phyloP scores from a whole-genome alignment of 2,113 vertebrate species.

The Embiotoca jacksoni region DNA sequence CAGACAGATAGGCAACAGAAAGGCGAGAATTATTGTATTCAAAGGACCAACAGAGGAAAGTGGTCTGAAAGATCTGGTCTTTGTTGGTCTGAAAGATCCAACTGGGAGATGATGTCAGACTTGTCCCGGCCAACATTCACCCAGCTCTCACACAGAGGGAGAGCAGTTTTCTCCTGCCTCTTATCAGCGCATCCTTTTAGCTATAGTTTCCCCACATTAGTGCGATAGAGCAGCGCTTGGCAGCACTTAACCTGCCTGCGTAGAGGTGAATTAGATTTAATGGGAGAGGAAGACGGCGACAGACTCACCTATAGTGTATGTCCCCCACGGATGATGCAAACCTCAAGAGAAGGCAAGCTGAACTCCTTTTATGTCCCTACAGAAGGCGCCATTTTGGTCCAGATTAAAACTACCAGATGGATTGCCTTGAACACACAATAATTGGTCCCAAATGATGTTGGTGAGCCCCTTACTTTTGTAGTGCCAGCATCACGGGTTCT shows the following conservation, averaged over 20 bases:
- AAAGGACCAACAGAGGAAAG: background rate
- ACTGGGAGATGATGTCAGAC: constrained; percentile 14
- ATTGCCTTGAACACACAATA: too few species aligned
- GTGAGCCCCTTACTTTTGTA: too few species aligned
- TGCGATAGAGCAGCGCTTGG: constrained; percentile 35
- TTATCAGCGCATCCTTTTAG: constrained; percentile 44
- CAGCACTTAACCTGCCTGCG: constrained; percentile 55
- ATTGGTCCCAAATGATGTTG: too few species aligned
- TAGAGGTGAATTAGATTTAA: constrained; percentile 38
- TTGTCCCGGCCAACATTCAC: constrained; percentile 20
- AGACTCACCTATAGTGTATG: background rate
- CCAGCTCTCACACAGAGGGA: constrained; percentile 22
- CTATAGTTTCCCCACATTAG: constrained; percentile 44
- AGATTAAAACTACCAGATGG: too few species aligned
- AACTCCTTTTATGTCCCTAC: too few species aligned
- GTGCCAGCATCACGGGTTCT: too few species aligned
- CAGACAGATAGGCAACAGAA: constrained; percentile 34
- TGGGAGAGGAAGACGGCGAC: constrained; percentile 23
- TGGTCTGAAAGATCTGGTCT: background rate
- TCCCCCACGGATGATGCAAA: too few species aligned
- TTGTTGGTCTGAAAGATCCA: background rate
- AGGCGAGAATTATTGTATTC: background rate
- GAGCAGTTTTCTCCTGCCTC: constrained; percentile 14
- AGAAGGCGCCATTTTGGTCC: too few species aligned
- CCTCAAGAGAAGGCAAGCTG: too few species aligned